Conservation (phyloP, 2,113 vertebrate species). For the Dicentrarchus labrax region DNA sequence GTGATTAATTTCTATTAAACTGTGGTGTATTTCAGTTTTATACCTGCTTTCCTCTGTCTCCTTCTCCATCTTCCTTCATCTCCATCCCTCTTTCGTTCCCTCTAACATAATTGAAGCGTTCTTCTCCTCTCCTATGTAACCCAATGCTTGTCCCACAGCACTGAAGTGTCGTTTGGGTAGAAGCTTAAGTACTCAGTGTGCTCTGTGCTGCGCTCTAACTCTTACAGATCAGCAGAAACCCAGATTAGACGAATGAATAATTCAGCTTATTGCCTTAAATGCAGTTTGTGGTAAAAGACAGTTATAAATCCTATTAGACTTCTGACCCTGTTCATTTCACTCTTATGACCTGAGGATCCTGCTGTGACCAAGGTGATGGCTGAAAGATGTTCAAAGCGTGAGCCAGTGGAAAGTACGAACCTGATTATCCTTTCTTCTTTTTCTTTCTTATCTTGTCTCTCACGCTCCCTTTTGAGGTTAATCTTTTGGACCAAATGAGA, state of each 20-base stretch:
- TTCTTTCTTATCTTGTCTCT: background rate
- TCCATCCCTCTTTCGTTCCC: background rate
- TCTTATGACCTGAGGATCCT: constrained; percentile 6
- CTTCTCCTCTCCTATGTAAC: constrained; percentile 62
- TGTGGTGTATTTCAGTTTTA: constrained; percentile 19
- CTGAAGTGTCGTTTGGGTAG: constrained; percentile 70
- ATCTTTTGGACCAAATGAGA: background rate
- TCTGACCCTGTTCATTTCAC: constrained; percentile 39
- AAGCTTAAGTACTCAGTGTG: constrained; percentile 57
- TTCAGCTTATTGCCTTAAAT: constrained; percentile 69
- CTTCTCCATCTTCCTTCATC: constrained; percentile 36
- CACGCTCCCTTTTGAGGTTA: background rate
- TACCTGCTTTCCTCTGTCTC: constrained; percentile 12
- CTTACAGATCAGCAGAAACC: constrained; percentile 59
- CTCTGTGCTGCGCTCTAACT: constrained; percentile 51
- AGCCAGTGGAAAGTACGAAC: background rate
- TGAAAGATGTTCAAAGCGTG: constrained; percentile 2
- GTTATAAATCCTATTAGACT: constrained; percentile 52
- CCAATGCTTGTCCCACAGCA: constrained; percentile 61
- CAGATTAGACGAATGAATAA: constrained; percentile 74
- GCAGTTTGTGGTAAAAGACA: constrained; percentile 59
- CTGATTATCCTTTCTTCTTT: too few relatives aligned
- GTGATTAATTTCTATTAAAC: constrained; percentile 22
- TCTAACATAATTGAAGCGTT: constrained; percentile 57
- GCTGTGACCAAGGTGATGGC: constrained; percentile 11